These are phyloP conservation scores for Sminthurides aquaticus DNA, from an alignment of 2,888 invertebrate species.

Conservation along the genomic window DNA sequence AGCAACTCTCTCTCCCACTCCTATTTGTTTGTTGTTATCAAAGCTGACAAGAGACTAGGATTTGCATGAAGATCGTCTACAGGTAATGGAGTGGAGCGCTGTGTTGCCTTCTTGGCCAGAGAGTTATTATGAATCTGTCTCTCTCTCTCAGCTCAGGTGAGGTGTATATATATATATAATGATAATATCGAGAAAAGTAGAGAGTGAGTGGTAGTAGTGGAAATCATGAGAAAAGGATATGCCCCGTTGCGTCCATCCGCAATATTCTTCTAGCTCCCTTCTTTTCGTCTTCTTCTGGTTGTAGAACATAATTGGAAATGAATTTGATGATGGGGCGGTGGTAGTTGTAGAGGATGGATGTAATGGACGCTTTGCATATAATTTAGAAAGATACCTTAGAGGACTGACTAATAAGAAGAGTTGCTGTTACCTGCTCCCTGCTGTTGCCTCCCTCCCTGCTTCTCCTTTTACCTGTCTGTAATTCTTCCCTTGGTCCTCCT, in stretches of 20 bases:
- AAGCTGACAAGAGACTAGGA: background rate
- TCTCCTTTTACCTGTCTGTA: background rate
- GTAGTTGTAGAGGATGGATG: too few relatives aligned
- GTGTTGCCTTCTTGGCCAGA: too few relatives aligned
- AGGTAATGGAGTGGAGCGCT: background rate
- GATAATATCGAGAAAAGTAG: background rate
- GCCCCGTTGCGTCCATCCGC: too few relatives aligned
- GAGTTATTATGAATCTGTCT: background rate
- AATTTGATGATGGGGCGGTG: too few relatives aligned
- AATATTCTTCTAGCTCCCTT: background rate
- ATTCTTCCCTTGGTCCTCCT: background rate
- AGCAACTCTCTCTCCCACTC: background rate
- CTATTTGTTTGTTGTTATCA: background rate
- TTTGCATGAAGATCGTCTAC: background rate
- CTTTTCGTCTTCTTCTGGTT: background rate
- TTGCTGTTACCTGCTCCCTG: background rate
- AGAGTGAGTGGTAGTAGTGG: background rate
- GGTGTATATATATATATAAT: background rate
- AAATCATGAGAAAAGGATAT: background rate
- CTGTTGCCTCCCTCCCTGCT: background rate
- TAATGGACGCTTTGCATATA: background rate
- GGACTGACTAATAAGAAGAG: background rate
- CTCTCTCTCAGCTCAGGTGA: background rate
- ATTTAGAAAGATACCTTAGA: background rate
- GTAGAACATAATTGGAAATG: background rate